Conservation (phyloP, 2,797 vertebrate genomes). For the Phataginus tricuspis region DNA sequence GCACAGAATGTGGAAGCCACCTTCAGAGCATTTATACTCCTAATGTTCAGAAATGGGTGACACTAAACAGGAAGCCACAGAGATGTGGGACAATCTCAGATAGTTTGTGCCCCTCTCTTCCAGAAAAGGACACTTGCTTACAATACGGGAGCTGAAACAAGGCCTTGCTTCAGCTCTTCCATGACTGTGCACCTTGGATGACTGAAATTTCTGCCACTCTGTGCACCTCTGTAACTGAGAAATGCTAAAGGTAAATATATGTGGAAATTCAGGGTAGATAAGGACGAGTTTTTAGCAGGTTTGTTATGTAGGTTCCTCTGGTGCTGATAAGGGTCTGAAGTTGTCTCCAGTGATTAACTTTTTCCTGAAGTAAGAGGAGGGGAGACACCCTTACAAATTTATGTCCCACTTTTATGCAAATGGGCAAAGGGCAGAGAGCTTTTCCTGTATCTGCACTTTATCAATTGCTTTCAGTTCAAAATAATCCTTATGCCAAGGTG, state of each 20-base stretch:
- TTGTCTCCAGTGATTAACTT: neutral
- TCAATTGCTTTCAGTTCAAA: neutral
- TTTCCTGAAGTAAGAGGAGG: neutral
- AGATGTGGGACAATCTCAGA: neutral
- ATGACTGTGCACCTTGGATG: accelerated
- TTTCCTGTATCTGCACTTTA: neutral
- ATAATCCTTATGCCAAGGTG: neutral
- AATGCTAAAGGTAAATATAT: neutral
- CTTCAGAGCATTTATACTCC: neutral
- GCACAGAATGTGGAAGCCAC: neutral
- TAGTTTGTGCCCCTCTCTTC: neutral
- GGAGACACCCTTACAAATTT: neutral
- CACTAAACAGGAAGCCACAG: neutral
- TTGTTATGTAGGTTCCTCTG: neutral
- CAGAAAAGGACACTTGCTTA: neutral
- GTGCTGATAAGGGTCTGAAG: neutral
- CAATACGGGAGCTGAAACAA: neutral
- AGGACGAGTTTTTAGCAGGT: neutral
- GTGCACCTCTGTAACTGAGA: neutral
- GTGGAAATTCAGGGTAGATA: neutral
- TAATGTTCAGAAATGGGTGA: neutral
- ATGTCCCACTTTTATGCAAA: neutral
- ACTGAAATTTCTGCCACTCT: neutral
- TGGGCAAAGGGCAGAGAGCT: neutral
- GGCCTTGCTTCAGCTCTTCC: neutral